Evolutionary conservation across 2,888 invertebrate genomes (phyloP).

Genomic region (Cheilosia variabilis): DNA sequence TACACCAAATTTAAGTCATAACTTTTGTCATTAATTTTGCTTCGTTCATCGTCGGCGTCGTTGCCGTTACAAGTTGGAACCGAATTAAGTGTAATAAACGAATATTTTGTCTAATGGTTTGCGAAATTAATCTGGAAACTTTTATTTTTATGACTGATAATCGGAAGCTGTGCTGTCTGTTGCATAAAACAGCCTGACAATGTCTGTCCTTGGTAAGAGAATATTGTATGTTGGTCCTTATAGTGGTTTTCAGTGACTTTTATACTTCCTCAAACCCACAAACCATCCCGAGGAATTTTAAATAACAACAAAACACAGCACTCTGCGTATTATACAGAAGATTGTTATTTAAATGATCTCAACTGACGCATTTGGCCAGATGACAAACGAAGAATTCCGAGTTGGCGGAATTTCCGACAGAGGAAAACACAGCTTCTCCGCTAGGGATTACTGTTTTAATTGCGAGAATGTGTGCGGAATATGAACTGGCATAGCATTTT

Average conservation of each 20-base stretch:
- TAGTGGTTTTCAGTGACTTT: not conserved
- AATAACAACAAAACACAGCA: not conserved
- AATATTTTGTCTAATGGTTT: not conserved
- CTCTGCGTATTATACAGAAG: too few relatives aligned
- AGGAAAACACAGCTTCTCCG: not conserved
- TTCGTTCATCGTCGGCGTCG: not conserved
- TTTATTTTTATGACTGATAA: constrained; percentile 4
- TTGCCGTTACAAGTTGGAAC: not conserved
- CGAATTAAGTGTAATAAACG: constrained; percentile 18
- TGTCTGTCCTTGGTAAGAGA: not conserved
- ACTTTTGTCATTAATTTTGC: constrained; percentile 36
- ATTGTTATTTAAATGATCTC: constrained; percentile 14
- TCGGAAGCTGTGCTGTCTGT: constrained; percentile 2
- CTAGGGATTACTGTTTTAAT: constrained; percentile 4
- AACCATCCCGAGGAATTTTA: not conserved
- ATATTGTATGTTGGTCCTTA: not conserved
- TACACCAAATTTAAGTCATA: constrained; percentile 42
- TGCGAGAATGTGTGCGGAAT: not conserved
- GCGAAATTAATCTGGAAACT: constrained; percentile 20
- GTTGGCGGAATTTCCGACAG: not conserved
- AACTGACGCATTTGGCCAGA: constrained; percentile 4
- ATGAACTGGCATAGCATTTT: constrained; percentile 11
- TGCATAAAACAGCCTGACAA: not conserved
- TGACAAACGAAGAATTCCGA: not conserved
- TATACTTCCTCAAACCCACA: not conserved